These are phyloP conservation scores for Xiphophorus hellerii DNA, from an alignment of 2,113 vertebrate species.

Conservation along the genomic window DNA sequence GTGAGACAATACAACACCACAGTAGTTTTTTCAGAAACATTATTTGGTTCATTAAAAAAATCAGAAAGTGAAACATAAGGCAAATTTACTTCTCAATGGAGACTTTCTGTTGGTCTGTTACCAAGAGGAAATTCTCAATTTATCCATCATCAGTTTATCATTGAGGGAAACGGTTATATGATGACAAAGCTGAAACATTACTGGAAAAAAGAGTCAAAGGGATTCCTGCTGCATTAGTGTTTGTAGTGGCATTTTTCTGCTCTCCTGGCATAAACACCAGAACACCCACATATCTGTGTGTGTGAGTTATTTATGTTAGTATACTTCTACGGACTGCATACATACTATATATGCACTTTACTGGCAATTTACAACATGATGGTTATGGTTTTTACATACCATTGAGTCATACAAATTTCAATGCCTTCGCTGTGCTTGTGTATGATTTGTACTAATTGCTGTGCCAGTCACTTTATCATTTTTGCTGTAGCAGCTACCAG, in stretches of 20 bases:
- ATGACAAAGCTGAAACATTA: slow-evolving; percentile 15
- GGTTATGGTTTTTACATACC: neutral
- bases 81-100: neutral
- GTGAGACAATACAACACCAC: neutral
- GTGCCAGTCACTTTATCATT: neutral
- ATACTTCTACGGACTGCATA: slow-evolving; percentile 13
- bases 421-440: neutral
- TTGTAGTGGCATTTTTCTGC: slow-evolving; percentile 25
- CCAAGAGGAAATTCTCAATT: slow-evolving; percentile 31
- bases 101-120: neutral
- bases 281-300: slow-evolving; percentile 13
- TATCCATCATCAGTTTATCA: slow-evolving; percentile 23
- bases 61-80: neutral
- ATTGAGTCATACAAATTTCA: neutral
- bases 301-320: slow-evolving; percentile 5
- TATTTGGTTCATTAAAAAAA: neutral
- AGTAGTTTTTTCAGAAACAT: neutral
- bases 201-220: slow-evolving; percentile 20
- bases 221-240: slow-evolving; percentile 38
- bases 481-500: neutral
- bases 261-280: slow-evolving; percentile 12
- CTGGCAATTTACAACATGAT: neutral
- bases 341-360: neutral
- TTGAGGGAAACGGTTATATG: slow-evolving; percentile 1
- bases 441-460: neutral